Base-by-base conservation (phyloP, 2,113 vertebrate genomes). In the Mesocricetus auratus region DNA sequence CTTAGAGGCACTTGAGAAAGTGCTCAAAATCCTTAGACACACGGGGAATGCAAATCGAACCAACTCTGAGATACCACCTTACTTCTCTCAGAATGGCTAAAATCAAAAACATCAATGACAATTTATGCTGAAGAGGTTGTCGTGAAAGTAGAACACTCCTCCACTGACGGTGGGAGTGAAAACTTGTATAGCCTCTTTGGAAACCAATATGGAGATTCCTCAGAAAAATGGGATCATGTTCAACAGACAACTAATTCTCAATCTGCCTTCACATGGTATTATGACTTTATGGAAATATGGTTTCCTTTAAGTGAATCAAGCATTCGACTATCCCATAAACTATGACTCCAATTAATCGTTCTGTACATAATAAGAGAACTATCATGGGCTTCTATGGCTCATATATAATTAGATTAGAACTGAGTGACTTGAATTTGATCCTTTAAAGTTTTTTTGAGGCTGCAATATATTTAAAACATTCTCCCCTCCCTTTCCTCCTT, bases 191-290 rank as follows among this genome's bases (percentile, higher is more conserved):
- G n/a, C n/a, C n/a, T n/a, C n/a, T n/a, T n/a, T n/a, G n/a, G n/a
- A n/a, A n/a, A n/a, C n/a, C n/a, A n/a, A n/a, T n/a, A n/a, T n/a
- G n/a, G n/a, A n/a, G n/a, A n/a, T n/a, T n/a, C n/a, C n/a, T n/a
- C n/a, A n/a, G n/a, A n/a, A n/a, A n/a, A n/a, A n/a, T n/a, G n/a
- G n/a, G n/a, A n/a, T n/a, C 47, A 77, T 36, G 58, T n/a, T 82
- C 64, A 81, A 83, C 26, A 58, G 91, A 64, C 81, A 87, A 50
- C 78, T 93, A 60, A 33, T n/a, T 92, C 86, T 89, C 91, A 96
- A 75, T 96, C 90, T 96, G 96, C 78, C 89, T 96, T 92, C 79
- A 42, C 6, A 47, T 74, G 69, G 29, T 47, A 88, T 73, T 94
- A 66, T 86, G 83, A 92, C 74, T 94, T 91, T 89, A 36, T 24